Percentiles rank a stretch among this genome's conserved stretches.
Evolutionary conservation across 1,140 invertebrate species (phyloP).

Genomic region (Ericerus pela): DNA sequence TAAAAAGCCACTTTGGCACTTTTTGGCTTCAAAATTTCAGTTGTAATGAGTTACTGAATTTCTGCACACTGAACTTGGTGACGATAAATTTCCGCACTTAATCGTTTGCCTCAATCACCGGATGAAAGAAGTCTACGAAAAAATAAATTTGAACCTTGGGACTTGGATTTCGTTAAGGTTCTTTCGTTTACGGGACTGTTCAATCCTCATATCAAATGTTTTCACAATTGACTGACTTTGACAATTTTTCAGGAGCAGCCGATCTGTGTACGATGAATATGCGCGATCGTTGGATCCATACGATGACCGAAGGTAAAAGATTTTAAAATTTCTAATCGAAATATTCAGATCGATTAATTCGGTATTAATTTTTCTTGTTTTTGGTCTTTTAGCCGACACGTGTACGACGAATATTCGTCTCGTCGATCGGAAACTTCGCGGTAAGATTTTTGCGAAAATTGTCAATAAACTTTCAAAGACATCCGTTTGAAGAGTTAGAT

Average conservation of each 20-base stretch:
- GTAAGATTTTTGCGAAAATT: not conserved
- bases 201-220: slow-evolving; percentile 26
- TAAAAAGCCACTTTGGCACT: too few species aligned
- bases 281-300: not conserved
- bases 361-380: slow-evolving; percentile 15
- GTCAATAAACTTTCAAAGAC: not conserved
- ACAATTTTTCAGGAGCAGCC: slow-evolving; percentile 20
- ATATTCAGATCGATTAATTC: not conserved
- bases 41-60: too few species aligned
- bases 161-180: too few species aligned
- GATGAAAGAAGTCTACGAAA: too few species aligned
- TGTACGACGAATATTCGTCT: slow-evolving; percentile 34
- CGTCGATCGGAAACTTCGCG: not conserved
- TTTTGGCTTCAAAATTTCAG: too few species aligned
- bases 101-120: not conserved
- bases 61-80: not conserved
- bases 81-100: not conserved
- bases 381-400: slow-evolving; percentile 33
- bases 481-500: not conserved
- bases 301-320: slow-evolving; percentile 18
- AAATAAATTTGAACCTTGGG: too few species aligned
- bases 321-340: slow-evolving; percentile 25
- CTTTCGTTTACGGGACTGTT: not conserved
- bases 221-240: slow-evolving; percentile 28
- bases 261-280: slow-evolving; percentile 13